These are phyloP conservation scores for Pogonocichla stellata DNA, from an alignment of 2,113 vertebrate genomes.

Conservation along the genomic window DNA sequence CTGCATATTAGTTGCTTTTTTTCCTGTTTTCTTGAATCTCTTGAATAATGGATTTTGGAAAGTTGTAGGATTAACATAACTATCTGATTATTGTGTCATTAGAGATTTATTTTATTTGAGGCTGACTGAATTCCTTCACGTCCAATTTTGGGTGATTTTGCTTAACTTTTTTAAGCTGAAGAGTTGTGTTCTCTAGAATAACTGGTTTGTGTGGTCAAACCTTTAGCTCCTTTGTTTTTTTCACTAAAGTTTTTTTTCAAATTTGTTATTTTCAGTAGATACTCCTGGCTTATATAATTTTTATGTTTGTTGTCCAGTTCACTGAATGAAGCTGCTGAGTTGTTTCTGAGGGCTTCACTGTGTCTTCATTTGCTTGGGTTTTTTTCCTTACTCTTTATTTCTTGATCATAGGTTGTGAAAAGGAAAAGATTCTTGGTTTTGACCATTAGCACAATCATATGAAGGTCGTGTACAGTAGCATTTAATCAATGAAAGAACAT, in stretches of 20 bases:
- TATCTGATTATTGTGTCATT: not conserved
- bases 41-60: not conserved
- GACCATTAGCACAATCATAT: not conserved
- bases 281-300: not conserved
- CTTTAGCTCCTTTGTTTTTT: not conserved
- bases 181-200: not conserved
- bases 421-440: not conserved
- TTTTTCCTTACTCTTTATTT: not conserved
- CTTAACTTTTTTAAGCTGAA: not conserved
- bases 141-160: not conserved
- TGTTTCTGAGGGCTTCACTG: not conserved
- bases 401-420: not conserved
- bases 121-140: not conserved
- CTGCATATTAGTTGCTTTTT: not conserved
- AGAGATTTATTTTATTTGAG: not conserved
- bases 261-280: not conserved
- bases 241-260: no score
- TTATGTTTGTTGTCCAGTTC: not conserved
- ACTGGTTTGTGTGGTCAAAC: not conserved
- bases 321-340: not conserved
- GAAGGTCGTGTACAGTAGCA: not conserved
- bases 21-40: not conserved
- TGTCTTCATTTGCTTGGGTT: not conserved
- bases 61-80: not conserved
- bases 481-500: not conserved